Base-by-base conservation (phyloP, 1,140 invertebrate genomes). In the Maniola jurtina region DNA sequence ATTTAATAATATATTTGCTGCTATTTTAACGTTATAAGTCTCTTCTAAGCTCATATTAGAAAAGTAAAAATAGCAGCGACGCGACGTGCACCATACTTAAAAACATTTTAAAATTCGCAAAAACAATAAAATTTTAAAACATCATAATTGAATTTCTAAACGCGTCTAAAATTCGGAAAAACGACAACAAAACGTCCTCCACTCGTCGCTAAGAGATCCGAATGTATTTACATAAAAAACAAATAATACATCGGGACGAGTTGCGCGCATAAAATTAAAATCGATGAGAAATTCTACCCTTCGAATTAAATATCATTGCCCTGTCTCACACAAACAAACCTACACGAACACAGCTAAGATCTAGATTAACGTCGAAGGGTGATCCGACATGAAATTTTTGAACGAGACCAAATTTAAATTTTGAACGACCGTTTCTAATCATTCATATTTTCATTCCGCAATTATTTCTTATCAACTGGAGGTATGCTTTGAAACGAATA, bases 191-290 rank as follows among this genome's bases (percentile, higher is more conserved):
- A 80, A 34, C 72, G 76, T 74, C 76, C 72, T 77, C 71, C 77
- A 77, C 78, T 82, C 81, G 73, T 76, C 81, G 77, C 76, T 80
- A 83, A 86, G 80, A 85, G 84, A 79, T 83, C 78, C 67, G 71
- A 77, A 75, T 68, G 66, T 87, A 90, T 90, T 90, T 88, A 87
- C 88, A 90, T 90, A 88, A 90, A 89, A 90, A 88, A 84, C 84
- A 88, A 86, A 88, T 88, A 86, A 82, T 73, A 79, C 76, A 80
- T 71, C 66, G 84, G 88, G 88, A 90, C 80, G 83, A 82, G 83
- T 86, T 83, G 86, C 80, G 85, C 77, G 88, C 86, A 90, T 88
- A 88, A 90, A 86, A 89, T 90, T 90, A 88, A 88, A 88, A 90
- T 88, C 86, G 88, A 90, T 88, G 80, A 83, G 83, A 81, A 82